Base-by-base conservation (phyloP, 2,113 vertebrate species). In the Chionis minor region DNA sequence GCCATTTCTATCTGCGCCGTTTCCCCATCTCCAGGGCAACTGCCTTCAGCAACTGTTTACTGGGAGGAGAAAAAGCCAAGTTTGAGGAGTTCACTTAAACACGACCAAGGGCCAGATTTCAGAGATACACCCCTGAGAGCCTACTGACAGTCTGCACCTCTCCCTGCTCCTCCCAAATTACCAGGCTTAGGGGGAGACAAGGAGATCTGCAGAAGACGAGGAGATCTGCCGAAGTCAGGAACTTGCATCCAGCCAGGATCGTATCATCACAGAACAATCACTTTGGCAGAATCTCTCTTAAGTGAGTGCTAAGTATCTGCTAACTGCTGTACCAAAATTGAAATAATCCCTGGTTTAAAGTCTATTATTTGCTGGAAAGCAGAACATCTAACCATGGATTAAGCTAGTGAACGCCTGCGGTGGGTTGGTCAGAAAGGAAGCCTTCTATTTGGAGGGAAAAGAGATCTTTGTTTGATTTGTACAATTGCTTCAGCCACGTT, bases 21-120 rank as follows among this genome's bases (percentile, higher is more conserved):
- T 58, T 92, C 72, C 77, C 87, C 6, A 92, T 96, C 91, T 92
- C 94, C 95, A 88, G 87, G 88, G 85, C n/a, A 96, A 97, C 95
- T 96, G 90, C 67, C 86, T 96, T 33, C 95, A 93, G 89, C 70
- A 77, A 86, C 89, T 94, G 89, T 89, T 95, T 90, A 92, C 86
- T 18, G 42, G 42, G 18, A 93, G 87, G 21, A 93, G 84, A 92
- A 96, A 95, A 84, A 14, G 66, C 71, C 91, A 81, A 92, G 86
- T 86, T 56, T 61, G 40, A 13, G 38, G 47, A 96, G 45, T 9
- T 65, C 61, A 84, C 40, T 92, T 55, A 52, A 84, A 27, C 17
- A 16, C 2, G 23, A 73, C 38, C 47, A 21, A 56, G 30, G 74
- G 71, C 45, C 58, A n/a, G 55, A 69, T 61, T 35, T 65, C 2